Evolutionary conservation across 2,113 vertebrate genomes (phyloP), one percentile per base, ranked within the genome.

Genomic region (Leucopsar rothschildi): DNA sequence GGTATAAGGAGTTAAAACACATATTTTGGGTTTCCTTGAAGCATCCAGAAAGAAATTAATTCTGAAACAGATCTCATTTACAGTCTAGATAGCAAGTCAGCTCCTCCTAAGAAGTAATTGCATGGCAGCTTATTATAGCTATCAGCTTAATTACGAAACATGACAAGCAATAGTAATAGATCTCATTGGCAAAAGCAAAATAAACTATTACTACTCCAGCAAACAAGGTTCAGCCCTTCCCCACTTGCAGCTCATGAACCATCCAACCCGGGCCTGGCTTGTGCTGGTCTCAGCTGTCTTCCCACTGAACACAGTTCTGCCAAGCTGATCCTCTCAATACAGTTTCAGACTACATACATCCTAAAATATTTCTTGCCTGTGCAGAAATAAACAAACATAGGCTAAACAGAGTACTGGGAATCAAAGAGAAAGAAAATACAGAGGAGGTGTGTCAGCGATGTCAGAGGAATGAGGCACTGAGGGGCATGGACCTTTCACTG

Each of bases 41-140:
- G 61, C 9, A 1, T 60, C n/a, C 65, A 69, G 44, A 42, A 95
- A 66, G 47, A 91, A 88, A 37, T 23, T 28, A 93, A 59, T 92
- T 84, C 76, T 64, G 65, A 91, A 89, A 75, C n/a, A 71, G 64
- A 79, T 52, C 81, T 91, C 83, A 86, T 95, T 89, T 92, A 93
- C 57, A 95, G 73, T 91, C 86, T 60, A 71, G 31, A 86, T 61
- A 89, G 84, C 70, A 93, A 95, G 65, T 57, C 81, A 91, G 65
- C 37, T 92, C 53, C 81, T 92, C 83, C 86, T 91, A 60, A 57
- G 77, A 78, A 45, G 91, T 88, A 89, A 96, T 45, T 88, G 73
- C 92, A 84, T 24, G 53, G 52, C 86, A 95, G 86, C 69, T 95
- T 92, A 92, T 82, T 92, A 91, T 18, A 82, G 77, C 91, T 91